These are phyloP conservation scores for Bambusicola thoracicus DNA, from an alignment of 2,113 vertebrate species.

Conservation along the genomic window DNA sequence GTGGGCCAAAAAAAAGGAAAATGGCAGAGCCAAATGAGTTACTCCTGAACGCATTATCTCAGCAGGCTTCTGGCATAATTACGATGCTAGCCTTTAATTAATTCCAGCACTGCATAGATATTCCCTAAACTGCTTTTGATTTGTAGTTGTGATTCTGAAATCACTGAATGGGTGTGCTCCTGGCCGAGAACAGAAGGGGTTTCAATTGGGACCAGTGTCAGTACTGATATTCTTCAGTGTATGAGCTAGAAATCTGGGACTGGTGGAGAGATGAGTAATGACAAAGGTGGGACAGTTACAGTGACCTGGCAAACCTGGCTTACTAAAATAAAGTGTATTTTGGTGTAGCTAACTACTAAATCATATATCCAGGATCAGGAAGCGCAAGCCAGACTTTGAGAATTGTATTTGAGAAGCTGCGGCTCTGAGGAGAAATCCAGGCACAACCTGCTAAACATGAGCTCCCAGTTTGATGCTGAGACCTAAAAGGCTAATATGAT, in stretches of 20 bases:
- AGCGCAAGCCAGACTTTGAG: neutral
- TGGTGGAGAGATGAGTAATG: neutral
- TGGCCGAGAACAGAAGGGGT: neutral
- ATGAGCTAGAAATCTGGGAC: neutral
- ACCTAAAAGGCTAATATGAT: neutral
- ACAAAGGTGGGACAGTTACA: neutral
- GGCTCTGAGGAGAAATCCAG: slow-evolving; percentile 7
- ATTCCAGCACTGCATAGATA: neutral
- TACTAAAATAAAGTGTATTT: neutral
- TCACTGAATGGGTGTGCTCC: neutral
- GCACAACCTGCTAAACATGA: neutral
- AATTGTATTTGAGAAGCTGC: slow-evolving; percentile 6
- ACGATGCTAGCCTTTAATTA: neutral
- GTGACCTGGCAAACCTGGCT: neutral
- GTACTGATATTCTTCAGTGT: neutral
- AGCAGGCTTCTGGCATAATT: neutral
- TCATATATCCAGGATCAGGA: neutral
- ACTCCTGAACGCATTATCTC: slow-evolving; percentile 9
- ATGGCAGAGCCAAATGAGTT: neutral
- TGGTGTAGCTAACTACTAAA: neutral
- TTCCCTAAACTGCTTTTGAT: neutral
- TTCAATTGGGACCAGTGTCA: neutral
- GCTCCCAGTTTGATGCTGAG: neutral
- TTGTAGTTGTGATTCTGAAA: neutral
- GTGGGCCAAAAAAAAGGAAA: neutral